Base-by-base conservation (phyloP, 2,888 invertebrate species). In the Agrotis ipsilon region DNA sequence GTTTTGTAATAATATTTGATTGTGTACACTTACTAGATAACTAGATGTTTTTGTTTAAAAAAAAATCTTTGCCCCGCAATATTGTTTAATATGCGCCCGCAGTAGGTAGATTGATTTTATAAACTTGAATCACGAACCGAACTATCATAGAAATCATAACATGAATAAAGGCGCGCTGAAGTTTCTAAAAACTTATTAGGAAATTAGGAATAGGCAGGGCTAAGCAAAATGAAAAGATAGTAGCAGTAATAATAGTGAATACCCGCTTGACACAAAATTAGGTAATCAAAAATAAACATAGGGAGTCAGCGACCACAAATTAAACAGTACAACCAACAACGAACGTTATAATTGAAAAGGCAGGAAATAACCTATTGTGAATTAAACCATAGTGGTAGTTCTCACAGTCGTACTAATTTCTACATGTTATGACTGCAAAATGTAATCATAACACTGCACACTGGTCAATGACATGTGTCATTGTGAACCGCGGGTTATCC, bases 401-500 rank as follows among this genome's bases (percentile, higher is more conserved):
- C 75, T 75, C 78, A 85, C 81, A 73, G 39, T 59, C 43, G 62
- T 6, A 70, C 76, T 71, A 70, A 75, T 77, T 82, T 74, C 72
- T 46, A 46, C 68, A 69, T 80, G 83, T 76, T 80, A 57, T 79
- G 65, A 21, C 45, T 66, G 55, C 57, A 51, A 75, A 82, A 52
- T 72, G 68, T 82, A 67, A 82, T 84, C 84, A 84, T 73, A 82
- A 84, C 72, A 74, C 19, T 66, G 73, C 78, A 84, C 72, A 74
- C 19, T 66, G 73, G 83, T 65, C 76, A 82, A 54, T 73, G 80
- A 82, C 85, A 59, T 69, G 24, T 72, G 49, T 65, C 63, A 69
- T 19, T 71, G 49, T 75, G 66, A 71, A 71, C 67, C 21, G 14
- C 52, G 51, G 72, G 66, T 65, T 71, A 80, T 72, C 51, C 49